Conservation (phyloP, 2,888 invertebrate species). For the Gnatocerus cornutus region DNA sequence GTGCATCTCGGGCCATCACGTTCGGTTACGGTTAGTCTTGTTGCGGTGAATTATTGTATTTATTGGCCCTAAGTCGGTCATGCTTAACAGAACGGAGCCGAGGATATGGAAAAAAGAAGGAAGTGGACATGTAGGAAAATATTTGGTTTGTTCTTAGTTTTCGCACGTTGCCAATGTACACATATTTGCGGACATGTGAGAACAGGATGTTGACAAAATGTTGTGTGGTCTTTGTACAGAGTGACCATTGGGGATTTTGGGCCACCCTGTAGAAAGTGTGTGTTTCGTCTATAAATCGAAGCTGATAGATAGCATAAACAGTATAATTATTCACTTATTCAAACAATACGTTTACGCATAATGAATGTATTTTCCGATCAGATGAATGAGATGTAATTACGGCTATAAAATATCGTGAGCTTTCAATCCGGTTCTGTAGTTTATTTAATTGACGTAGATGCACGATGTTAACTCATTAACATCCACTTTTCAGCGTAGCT, state of each 20-base stretch:
- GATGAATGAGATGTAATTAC: conserved; percentile 54
- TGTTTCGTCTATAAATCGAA: conserved; percentile 27
- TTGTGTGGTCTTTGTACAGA: conserved; percentile 33
- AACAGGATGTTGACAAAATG: conserved; percentile 17
- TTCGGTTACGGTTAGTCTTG: conserved; percentile 31
- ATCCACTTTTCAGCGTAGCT: conserved; percentile 24
- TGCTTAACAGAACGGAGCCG: conserved; percentile 28
- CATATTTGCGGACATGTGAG: conserved; percentile 5
- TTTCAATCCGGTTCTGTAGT: conserved; percentile 53
- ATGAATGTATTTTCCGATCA: conserved; percentile 45
- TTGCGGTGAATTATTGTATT: conserved; percentile 27
- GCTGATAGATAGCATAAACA: conserved; percentile 30
- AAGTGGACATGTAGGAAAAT: too few species aligned
- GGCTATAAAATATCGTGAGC: conserved; percentile 53
- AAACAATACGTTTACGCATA: conserved; percentile 35
- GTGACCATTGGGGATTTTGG: too few species aligned
- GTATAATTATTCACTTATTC: conserved; percentile 40
- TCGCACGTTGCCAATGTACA: conserved; percentile 18
- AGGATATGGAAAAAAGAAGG: too few species aligned
- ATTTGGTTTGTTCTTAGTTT: conserved; percentile 8
- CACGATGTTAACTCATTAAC: conserved; percentile 37
- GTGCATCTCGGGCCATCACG: conserved; percentile 16
- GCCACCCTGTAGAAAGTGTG: conserved; percentile 23
- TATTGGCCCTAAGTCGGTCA: conserved; percentile 22
- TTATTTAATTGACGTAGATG: conserved; percentile 41